These are phyloP conservation scores for Somateria mollissima DNA, from an alignment of 2,797 vertebrate species.

Conservation along the genomic window DNA sequence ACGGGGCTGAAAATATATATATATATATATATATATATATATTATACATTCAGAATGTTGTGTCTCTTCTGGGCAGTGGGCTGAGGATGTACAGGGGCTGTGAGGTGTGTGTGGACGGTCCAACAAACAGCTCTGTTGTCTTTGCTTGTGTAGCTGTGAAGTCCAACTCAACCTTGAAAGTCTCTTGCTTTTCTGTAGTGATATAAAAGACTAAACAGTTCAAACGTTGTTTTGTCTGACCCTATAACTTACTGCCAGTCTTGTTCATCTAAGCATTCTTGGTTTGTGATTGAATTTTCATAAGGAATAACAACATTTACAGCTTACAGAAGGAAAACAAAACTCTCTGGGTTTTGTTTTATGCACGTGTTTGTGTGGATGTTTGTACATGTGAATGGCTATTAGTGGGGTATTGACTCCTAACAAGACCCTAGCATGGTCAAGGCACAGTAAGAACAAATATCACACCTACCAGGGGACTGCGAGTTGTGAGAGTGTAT, in stretches of 20 bases:
- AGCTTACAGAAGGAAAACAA: not conserved
- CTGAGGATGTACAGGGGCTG: not conserved
- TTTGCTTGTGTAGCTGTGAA: not conserved
- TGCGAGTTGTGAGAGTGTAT: not conserved
- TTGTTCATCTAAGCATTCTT: not conserved
- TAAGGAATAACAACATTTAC: not conserved
- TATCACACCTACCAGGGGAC: not conserved
- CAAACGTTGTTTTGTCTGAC: conserved; percentile 32
- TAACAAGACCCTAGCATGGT: not conserved
- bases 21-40: no score
- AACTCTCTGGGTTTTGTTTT: not conserved
- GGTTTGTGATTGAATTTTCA: not conserved
- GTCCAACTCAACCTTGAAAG: not conserved
- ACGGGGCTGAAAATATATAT: not conserved
- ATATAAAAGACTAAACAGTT: not conserved
- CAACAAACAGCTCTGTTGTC: not conserved
- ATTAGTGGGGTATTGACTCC: not conserved
- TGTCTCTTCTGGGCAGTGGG: not conserved
- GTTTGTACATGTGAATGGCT: not conserved
- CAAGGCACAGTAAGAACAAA: not conserved
- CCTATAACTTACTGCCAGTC: not conserved
- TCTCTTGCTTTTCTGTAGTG: not conserved
- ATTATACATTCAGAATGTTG: not conserved
- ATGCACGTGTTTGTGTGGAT: not conserved
- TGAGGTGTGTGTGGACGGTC: not conserved